Evolutionary conservation across 2,113 vertebrate genomes (phyloP).

Genomic region (Laticauda laticaudata): DNA sequence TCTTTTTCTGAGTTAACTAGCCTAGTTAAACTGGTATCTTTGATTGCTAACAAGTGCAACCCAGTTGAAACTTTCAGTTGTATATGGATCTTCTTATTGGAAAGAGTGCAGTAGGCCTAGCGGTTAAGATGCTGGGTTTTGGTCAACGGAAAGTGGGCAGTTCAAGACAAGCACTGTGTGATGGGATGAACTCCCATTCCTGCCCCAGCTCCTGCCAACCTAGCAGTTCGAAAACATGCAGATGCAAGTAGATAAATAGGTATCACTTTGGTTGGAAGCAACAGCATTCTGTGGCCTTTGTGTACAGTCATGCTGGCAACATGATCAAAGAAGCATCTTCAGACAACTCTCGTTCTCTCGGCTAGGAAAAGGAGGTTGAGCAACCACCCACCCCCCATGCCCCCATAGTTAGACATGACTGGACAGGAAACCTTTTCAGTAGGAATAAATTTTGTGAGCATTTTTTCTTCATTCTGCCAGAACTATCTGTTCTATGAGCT

Average conservation of each 20-base stretch:
- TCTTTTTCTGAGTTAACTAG: neutral
- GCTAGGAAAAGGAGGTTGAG: neutral
- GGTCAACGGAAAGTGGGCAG: neutral
- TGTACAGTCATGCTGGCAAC: neutral
- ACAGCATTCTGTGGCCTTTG: neutral
- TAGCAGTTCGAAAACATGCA: neutral
- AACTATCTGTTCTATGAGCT: neutral
- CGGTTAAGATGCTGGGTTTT: neutral
- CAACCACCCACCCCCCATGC: rapidly evolving
- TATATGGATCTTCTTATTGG: neutral
- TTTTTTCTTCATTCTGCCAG: neutral
- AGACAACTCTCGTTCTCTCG: neutral
- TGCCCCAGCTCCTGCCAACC: neutral
- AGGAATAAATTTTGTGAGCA: neutral
- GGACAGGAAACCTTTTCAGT: neutral
- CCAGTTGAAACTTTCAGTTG: neutral
- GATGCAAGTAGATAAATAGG: neutral
- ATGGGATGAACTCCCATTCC: neutral
- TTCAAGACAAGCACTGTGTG: neutral
- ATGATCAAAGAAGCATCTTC: neutral
- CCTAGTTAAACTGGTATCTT: neutral
- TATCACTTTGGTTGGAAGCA: neutral
- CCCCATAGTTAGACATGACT: neutral
- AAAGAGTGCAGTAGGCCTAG: neutral
- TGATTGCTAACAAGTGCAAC: neutral